Base-by-base conservation (phyloP, 1,140 invertebrate genomes). In the Myzus persicae region DNA sequence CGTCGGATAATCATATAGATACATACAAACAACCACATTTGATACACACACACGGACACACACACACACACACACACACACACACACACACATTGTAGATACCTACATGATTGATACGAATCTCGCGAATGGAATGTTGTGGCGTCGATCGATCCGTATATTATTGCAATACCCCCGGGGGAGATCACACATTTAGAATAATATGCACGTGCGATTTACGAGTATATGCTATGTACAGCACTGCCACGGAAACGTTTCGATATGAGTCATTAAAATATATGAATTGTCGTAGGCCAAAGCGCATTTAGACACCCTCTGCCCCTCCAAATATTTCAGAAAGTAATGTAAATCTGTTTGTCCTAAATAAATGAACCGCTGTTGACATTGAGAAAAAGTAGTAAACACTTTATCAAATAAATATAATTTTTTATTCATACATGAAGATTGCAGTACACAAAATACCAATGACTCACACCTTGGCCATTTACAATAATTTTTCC, bases 61-160 rank as follows among this genome's bases (percentile, higher is more conserved):
- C 85, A 18, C 14, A 48, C 24, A 42, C 11, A 38, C 85, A 31
- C 42, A 36, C 9, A 42, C 82, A 46, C 11, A 44, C 20, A 26
- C 85, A n/a, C 44, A 26, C 18, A 44, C 84, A 44, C 22, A 44
- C 31, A 8, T 44, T 14, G 42, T 44, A 7, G 84, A 11, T 42
- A 76, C 59, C 59, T n/a, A 76, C n/a, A 76, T 76, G 59, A 42
- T 40, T 42, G 87, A 89, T 89, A 89, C 22, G 31, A 38, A 89
- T 89, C 87, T 89, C 8, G 87, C 87, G 87, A 51, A 89, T 89
- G n/a, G 87, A 89, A 89, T 89, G 87, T 51, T n/a, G 20, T 24
- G 84, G 84, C 11, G n/a, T 48, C 44, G 24, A 48, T 46, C 44
- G 85, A 48, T 46, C 42, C 44, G 85, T 88, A 46, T 42, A 85